Base-by-base conservation (phyloP, 2,888 invertebrate genomes). In the Tryphoninae sp. region DNA sequence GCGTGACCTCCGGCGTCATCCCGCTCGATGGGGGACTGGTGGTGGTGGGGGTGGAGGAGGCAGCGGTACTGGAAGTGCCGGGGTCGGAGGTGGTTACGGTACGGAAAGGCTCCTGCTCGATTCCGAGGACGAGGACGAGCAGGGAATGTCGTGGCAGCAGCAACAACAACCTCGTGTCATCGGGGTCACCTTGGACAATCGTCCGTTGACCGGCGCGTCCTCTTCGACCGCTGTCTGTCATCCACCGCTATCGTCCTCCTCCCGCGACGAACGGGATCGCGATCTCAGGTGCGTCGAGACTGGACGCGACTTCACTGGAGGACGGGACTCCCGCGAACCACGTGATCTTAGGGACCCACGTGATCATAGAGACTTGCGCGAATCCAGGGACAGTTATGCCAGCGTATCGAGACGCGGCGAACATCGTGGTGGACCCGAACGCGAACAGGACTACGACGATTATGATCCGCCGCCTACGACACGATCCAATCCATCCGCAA, bases 21-120 rank as follows among this genome's bases (percentile, higher is more conserved):
- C 86, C 85, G 85, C 84, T 84, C 85, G 86, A 84, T 83, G 86
- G 81, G 86, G 82, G 83, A 83, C 82, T 75, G 84, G 82, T 78
- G 84, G 85, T 78, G 83, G 73, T 68, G 85, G 83, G 73, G 80
- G 88, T 87, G 87, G 86, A 85, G 88, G 88, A 84, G 86, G 89
- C 86, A 87, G 85, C 84, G 86, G 83, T 86, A 87, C 87, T 83
- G 86, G 87, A 45, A 92, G 88, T 91, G 92, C 85, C 84, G 86
- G 83, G 86, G 87, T 87, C 84, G 86, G 87, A 45, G 92, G 88
- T 91, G 92, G 90, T 92, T 92, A 89, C 92, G 92, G 89, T 92
- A 93, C 84, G 78, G 85, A 91, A 92, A 91, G 92, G 92, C 91
- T 89, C 84, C 89, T 91, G 91, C 92, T 91, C 92, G 93, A 90